phyloP scores from a whole-genome alignment of 2,113 vertebrate species.

The Notothenia rossii region DNA sequence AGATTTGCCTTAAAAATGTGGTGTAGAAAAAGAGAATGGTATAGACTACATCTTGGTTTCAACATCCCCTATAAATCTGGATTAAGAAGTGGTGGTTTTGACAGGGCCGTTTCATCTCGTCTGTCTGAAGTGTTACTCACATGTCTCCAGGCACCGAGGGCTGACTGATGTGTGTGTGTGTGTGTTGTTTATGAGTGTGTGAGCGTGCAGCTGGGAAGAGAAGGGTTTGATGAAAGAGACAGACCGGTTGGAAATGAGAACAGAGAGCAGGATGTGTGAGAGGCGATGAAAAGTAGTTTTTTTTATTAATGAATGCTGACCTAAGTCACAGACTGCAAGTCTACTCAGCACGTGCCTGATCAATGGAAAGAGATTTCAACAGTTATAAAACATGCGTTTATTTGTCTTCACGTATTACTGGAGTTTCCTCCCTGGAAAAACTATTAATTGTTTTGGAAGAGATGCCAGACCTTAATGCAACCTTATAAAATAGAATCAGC shows the following conservation, averaged over 20 bases:
- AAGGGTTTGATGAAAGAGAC: constrained; percentile 55
- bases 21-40: neutral
- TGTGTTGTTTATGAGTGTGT: constrained; percentile 7
- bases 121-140: constrained; percentile 47
- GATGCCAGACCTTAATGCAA: neutral
- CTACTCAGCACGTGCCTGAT: constrained; percentile 20
- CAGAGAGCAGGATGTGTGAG: constrained; percentile 64
- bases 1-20: neutral
- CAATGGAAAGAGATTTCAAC: constrained; percentile 23
- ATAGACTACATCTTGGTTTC: constrained; percentile 20
- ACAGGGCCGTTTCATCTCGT: constrained; percentile 53
- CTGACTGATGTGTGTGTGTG: constrained; percentile 44
- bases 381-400: neutral
- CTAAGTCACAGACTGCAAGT: constrained; percentile 33
- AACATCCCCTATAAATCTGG: constrained; percentile 50
- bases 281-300: constrained; percentile 24
- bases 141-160: constrained; percentile 40
- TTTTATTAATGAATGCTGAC: constrained; percentile 33
- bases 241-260: constrained; percentile 55
- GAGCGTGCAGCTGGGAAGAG: constrained; percentile 18
- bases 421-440: neutral
- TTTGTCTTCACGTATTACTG: constrained; percentile 3
- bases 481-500: neutral
- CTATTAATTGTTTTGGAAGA: neutral
- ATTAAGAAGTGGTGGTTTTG: constrained; percentile 59